phyloP scores from a whole-genome alignment of 1,140 invertebrate species.

The Physella acuta region DNA sequence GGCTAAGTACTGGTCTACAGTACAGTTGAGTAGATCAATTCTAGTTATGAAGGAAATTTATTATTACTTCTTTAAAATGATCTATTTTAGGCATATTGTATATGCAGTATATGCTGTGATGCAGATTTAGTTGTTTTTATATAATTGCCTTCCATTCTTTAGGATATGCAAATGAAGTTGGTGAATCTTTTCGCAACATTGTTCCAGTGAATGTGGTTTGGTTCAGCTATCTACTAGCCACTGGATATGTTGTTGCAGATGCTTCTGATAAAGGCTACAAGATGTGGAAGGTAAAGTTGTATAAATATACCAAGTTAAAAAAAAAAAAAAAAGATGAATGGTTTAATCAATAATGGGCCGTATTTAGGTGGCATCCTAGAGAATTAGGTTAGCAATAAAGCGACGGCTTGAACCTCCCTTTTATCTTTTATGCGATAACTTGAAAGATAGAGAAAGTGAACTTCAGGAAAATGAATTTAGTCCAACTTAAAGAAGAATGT shows the following conservation, averaged over 20 bases:
- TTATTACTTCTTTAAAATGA: neutral
- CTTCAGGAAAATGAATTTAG: no score
- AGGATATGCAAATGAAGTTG: constrained; percentile 96
- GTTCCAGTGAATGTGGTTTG: constrained; percentile 75
- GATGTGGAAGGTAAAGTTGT: constrained; percentile 68
- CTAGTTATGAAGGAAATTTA: neutral
- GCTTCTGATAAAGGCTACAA: constrained; percentile 78
- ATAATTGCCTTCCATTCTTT: constrained; percentile 44
- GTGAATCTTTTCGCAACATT: constrained; percentile 84
- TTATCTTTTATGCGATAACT: no score
- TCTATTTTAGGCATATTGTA: neutral
- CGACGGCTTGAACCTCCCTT: no score
- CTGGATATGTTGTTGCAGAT: constrained; percentile 84
- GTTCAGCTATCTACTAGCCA: constrained; percentile 78
- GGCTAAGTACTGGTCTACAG: no score
- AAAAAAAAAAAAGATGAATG: no score
- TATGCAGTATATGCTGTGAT: neutral
- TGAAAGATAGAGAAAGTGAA: no score
- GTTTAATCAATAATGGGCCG: no score
- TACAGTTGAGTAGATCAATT: neutral
- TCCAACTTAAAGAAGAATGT: no score
- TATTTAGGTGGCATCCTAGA: no score
- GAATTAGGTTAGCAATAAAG: no score
- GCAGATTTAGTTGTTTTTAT: neutral
- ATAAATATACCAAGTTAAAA: no score